These are phyloP conservation scores for Brachypodius melanocephalos DNA, from an alignment of 2,113 vertebrate species.

Conservation along the genomic window DNA sequence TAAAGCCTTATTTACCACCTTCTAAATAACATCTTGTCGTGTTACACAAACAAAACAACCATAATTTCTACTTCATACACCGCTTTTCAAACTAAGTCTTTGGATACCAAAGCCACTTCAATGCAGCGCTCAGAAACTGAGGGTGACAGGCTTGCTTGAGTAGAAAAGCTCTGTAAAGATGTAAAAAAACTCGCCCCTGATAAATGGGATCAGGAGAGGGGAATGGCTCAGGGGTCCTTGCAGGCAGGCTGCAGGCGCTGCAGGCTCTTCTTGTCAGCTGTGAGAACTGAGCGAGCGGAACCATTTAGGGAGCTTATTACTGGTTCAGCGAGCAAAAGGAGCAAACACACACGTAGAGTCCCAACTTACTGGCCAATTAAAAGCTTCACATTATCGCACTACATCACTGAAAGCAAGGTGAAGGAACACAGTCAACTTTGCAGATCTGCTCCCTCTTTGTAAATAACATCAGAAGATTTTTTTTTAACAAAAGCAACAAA, in stretches of 20 bases:
- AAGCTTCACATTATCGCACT: neutral
- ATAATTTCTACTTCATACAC: neutral
- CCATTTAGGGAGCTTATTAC: neutral
- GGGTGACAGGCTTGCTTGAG: neutral
- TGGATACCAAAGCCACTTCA: neutral
- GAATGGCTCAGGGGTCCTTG: neutral
- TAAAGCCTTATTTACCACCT: neutral
- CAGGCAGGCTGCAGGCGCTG: neutral
- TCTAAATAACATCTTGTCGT: neutral
- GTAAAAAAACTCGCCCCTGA: neutral
- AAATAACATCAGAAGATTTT: neutral
- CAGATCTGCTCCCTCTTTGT: neutral
- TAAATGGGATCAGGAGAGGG: neutral
- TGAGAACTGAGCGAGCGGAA: neutral
- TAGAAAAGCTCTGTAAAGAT: neutral
- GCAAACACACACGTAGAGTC: fast-evolving
- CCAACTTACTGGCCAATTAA: neutral
- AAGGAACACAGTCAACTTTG: neutral
- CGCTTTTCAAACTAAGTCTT: neutral
- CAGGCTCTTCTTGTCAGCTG: neutral
- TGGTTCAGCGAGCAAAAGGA: neutral
- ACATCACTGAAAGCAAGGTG: neutral
- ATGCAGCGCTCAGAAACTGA: neutral
- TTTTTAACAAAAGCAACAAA: neutral
- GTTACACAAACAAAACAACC: neutral